Conservation (phyloP, 2,113 vertebrate genomes). For the Cricetomys ansorgei region DNA sequence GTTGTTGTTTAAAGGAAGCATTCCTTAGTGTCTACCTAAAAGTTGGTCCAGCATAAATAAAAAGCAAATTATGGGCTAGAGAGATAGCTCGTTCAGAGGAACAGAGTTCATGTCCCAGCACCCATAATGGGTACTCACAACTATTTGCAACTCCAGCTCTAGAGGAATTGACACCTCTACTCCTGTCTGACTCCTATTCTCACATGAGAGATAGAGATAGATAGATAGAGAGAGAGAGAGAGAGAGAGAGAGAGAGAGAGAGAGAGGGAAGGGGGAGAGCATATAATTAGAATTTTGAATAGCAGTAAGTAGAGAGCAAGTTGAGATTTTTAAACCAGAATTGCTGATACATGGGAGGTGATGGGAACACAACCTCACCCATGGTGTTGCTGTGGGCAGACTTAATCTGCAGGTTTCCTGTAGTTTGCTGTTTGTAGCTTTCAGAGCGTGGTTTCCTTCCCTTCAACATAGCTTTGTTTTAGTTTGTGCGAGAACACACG, state of each 20-base stretch:
- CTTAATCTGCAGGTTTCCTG: background rate
- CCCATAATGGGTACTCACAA: too few relatives aligned
- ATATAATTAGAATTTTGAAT: background rate
- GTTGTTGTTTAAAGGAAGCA: background rate
- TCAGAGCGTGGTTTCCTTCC: background rate
- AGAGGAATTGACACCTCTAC: background rate
- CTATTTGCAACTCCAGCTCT: background rate
- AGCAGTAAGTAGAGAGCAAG: background rate
- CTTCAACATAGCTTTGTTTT: constrained; percentile 45
- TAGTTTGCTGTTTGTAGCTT: background rate
- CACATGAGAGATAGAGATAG: background rate
- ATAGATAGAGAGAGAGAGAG: background rate
- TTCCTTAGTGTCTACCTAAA: background rate
- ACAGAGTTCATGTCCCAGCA: too few relatives aligned
- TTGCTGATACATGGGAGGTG: background rate
- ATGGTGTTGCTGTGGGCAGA: background rate
- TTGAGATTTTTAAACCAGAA: background rate
- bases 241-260: background rate
- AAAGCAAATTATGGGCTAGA: background rate
- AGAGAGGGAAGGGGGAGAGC: background rate
- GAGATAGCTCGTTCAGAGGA: background rate
- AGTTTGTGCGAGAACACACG: constrained; percentile 8
- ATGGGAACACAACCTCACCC: background rate
- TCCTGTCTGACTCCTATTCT: background rate
- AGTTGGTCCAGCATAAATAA: background rate